Base-by-base conservation (phyloP, 37 sponge, comb jelly and placozoan genomes). In the Dysidea cf. avara region DNA sequence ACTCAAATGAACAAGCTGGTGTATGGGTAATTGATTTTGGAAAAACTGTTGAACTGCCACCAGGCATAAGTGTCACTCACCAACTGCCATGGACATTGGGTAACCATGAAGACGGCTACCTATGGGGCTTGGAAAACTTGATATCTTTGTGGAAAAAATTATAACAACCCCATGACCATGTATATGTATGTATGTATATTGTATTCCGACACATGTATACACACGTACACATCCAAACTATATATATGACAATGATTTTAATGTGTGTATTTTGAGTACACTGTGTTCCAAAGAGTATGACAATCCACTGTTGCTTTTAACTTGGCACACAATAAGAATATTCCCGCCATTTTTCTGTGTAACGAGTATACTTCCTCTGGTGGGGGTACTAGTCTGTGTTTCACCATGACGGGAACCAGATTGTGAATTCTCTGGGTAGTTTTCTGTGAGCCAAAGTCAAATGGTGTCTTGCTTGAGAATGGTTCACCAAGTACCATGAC, bases 21-120 rank as follows among this genome's bases (percentile, higher is more conserved):
- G 69, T 98, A 13, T 92, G 94, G 82, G 82, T 95, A 80, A 98
- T 98, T 51, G 99, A 98, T 67, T 98, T 98, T 86, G 99, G 93
- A 18, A 98, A 98, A 73, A 94, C 99, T 14, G 81, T 69, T 0
- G 76, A 71, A 14, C 68, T 95, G 1, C 89, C 87, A 6, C 54
- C 32, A 0, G 90, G 80, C 3, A 53, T 80, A 3, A 14, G 24
- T 13, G 65, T 94, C 30, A 65, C 89, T 37, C 99, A 94, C 70
- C 58, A 70, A 1, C 37, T 60, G 22, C 57, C 80, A 13, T 97
- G 98, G 98, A 72, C 52, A 28, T 84, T 85, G 51, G 98, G 98
- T 0, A 99, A 99, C 75, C 96, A 90, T 68, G 99, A 95, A 65
- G 99, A 99, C 71, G 99, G 99, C 50, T 99, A 95, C 40, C 77